Evolutionary conservation across 2,113 vertebrate genomes (phyloP), one percentile per base, ranked within the genome.

Genomic region (Hippocampus zosterae): DNA sequence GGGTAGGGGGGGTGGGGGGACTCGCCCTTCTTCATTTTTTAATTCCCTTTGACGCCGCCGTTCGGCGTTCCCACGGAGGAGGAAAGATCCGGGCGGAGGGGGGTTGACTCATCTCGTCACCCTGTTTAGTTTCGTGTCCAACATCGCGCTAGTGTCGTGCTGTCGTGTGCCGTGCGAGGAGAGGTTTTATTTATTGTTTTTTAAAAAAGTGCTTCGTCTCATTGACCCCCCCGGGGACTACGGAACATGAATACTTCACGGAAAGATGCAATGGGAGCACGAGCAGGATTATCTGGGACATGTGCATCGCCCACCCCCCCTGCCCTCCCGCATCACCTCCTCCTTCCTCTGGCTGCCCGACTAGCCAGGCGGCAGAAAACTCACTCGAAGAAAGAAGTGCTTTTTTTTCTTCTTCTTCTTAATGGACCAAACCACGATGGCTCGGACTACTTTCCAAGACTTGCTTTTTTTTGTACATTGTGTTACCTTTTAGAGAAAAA

Each of bases 391-490:
- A 67, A 44, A 46, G 40, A 6, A 44, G 23, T 48, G n/a, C 23
- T 60, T 60, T 21, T 37, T 37, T 37, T 60, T 88, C 91, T 91
- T 91, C 90, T 83, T 86, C 91, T 88, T 89, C 86, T 82, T 85
- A 77, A 85, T 71, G 65, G 69, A 77, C 71, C 56, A 73, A 69
- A 68, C 42, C 19, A 76, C 75, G 77, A 77, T 13, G 89, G 86
- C 82, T 69, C 74, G 87, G 81, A 90, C 85, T 91, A 85, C 85
- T 88, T 91, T 92, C 92, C 82, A 81, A 89, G 84, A 92, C 81
- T 86, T 91, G 89, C 57, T 60, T 81, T 93, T 93, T 92, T 93
- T 93, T 92, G 92, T 93, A 93, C 89, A 81, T 90, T 87, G 91
- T 92, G 89, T 91, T 92, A 92, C 88, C 86, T 92, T 60, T 91